Percentiles rank a stretch among this genome's conserved stretches.
Evolutionary conservation across 2,797 vertebrate genomes (phyloP).

Genomic region (Peromyscus melanophrys): DNA sequence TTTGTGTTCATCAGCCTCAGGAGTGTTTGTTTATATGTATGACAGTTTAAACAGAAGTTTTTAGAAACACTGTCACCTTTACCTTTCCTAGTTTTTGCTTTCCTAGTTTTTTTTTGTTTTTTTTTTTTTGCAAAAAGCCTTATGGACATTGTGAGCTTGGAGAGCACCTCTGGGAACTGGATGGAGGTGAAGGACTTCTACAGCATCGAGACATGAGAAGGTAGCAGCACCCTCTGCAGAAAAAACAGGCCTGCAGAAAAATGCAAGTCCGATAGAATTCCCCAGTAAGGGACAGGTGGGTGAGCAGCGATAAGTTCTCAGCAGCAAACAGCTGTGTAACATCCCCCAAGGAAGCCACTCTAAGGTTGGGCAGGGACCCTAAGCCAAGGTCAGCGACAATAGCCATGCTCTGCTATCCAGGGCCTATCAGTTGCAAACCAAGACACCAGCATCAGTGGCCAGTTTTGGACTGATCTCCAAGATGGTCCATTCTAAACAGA

Average conservation of each 20-base stretch:
- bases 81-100: slow-evolving; percentile 62
- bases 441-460: not conserved
- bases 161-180: not conserved
- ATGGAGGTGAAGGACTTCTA: not conserved
- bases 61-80: slow-evolving; percentile 8
- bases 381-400: not conserved
- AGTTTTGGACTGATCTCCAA: not conserved
- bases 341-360: not conserved
- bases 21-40: slow-evolving; percentile 40
- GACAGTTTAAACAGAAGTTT: slow-evolving; percentile 35
- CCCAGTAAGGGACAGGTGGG: no score
- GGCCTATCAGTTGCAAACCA: not conserved
- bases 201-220: not conserved
- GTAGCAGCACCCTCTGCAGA: not conserved
- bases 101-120: not conserved
- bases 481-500: not conserved
- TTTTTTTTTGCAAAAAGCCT: not conserved
- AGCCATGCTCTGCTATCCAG: not conserved
- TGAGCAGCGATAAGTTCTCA: not conserved
- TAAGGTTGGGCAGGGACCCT: not conserved
- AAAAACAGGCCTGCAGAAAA: not conserved
- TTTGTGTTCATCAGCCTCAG: slow-evolving; percentile 53
- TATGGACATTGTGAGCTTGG: not conserved
- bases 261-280: not conserved
- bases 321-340: not conserved